Conservation (phyloP, 2,797 vertebrate genomes). For the Gorsachius magnificus region DNA sequence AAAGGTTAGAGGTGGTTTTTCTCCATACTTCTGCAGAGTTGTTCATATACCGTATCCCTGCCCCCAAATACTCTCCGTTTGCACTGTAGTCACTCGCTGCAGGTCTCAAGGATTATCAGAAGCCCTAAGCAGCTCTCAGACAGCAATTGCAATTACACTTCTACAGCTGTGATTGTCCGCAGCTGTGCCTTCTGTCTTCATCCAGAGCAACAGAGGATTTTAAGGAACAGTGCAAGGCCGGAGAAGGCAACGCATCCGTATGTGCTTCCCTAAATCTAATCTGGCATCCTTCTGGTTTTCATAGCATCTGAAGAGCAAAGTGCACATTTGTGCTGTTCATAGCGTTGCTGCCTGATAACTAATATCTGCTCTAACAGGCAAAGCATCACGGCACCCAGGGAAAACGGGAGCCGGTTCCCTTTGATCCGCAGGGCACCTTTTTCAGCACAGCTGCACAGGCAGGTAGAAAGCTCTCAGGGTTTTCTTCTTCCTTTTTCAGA, state of each 20-base stretch:
- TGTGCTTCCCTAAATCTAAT: neutral
- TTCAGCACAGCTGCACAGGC: neutral
- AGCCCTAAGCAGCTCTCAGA: constrained; percentile 32
- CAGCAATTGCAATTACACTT: constrained; percentile 15
- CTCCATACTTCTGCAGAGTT: neutral
- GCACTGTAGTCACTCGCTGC: neutral
- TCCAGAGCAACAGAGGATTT: neutral
- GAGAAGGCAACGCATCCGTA: neutral
- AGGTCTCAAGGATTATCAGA: neutral
- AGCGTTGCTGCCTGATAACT: neutral
- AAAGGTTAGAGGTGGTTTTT: neutral
- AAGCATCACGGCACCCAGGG: neutral
- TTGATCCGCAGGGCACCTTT: constrained; percentile 1
- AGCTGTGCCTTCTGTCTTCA: neutral
- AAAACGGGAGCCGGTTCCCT: neutral
- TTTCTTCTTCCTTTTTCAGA: neutral
- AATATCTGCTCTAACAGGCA: neutral
- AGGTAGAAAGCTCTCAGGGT: neutral
- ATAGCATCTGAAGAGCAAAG: constrained; percentile 26
- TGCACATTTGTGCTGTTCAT: neutral
- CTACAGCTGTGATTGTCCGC: constrained; percentile 1
- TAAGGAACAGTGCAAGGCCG: neutral
- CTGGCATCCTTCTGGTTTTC: constrained; percentile 48
- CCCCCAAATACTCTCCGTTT: neutral
- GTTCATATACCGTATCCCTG: neutral